A percentile compares a stretch with the other conserved stretches of the same genome.
phyloP scores from a whole-genome alignment of 2,797 vertebrate genomes.

The Pogoniulus pusillus region DNA sequence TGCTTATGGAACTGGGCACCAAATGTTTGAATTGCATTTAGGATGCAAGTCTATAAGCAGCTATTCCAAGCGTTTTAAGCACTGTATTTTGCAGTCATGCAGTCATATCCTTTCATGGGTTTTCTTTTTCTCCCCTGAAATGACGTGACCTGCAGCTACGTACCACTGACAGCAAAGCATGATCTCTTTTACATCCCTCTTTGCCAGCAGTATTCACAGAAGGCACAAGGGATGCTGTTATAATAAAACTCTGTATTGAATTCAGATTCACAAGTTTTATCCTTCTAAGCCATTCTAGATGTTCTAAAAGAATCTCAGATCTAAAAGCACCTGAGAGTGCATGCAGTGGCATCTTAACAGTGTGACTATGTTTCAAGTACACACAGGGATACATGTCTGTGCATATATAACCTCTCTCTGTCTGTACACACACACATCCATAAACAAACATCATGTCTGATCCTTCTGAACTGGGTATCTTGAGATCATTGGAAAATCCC shows the following conservation, averaged over 20 bases:
- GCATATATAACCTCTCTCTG: background rate
- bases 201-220: background rate
- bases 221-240: background rate
- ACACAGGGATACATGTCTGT: background rate
- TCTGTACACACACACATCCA: too few relatives aligned
- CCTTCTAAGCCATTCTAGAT: background rate
- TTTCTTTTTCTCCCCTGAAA: background rate
- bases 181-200: background rate
- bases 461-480: background rate
- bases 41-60: background rate
- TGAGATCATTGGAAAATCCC: background rate
- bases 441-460: background rate
- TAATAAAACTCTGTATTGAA: background rate
- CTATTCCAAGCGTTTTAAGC: background rate
- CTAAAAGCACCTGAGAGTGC: background rate
- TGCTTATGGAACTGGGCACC: background rate
- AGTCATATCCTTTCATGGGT: background rate
- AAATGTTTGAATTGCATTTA: background rate
- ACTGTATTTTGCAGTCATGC: background rate
- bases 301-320: background rate
- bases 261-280: background rate
- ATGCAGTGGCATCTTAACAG: background rate
- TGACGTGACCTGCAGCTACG: background rate
- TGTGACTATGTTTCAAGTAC: background rate
- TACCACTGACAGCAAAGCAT: background rate